Percentiles rank a stretch among this genome's conserved stretches.
Conservation (phyloP, 1,140 invertebrate genomes). For the Tenebrio molitor region DNA sequence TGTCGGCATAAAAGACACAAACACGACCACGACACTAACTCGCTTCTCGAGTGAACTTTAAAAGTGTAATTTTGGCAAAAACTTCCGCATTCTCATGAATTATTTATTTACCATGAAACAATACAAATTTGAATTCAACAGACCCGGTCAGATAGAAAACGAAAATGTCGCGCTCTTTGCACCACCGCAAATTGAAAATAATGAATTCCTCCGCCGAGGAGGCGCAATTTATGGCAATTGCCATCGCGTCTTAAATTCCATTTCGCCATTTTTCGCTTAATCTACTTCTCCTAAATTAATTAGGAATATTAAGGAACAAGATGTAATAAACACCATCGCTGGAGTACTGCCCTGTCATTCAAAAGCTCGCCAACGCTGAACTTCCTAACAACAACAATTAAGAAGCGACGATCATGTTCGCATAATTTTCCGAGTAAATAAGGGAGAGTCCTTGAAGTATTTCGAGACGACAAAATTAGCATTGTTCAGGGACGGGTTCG, state of each 20-base stretch:
- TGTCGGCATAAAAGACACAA: conserved; percentile 16
- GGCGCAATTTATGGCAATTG: not conserved
- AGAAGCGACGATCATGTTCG: conserved; percentile 21
- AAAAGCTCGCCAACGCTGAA: not conserved
- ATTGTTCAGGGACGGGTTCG: conserved; percentile 2
- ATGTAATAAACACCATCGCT: conserved; percentile 16
- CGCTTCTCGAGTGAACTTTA: conserved; percentile 2
- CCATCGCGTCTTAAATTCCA: not conserved
- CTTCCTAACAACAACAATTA: conserved; percentile 17
- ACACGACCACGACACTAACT: conserved; percentile 27
- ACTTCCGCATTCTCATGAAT: conserved; percentile 8
- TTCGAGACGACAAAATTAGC: conserved; percentile 29
- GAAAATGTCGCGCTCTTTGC: not conserved
- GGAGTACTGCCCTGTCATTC: conserved; percentile 12
- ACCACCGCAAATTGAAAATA: conserved; percentile 6
- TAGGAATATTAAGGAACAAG: conserved; percentile 6
- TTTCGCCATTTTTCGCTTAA: conserved; percentile 23
- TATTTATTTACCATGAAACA: conserved; percentile 15
- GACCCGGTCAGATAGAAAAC: not conserved
- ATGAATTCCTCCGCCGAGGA: not conserved
- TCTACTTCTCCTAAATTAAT: not conserved
- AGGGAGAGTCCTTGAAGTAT: conserved; percentile 31
- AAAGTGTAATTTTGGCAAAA: not conserved
- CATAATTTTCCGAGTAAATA: conserved; percentile 26
- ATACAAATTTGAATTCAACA: conserved; percentile 12